Percentiles rank a stretch among this genome's conserved stretches.
Conservation (phyloP, 2,113 vertebrate species). For the Corythoichthys intestinalis region DNA sequence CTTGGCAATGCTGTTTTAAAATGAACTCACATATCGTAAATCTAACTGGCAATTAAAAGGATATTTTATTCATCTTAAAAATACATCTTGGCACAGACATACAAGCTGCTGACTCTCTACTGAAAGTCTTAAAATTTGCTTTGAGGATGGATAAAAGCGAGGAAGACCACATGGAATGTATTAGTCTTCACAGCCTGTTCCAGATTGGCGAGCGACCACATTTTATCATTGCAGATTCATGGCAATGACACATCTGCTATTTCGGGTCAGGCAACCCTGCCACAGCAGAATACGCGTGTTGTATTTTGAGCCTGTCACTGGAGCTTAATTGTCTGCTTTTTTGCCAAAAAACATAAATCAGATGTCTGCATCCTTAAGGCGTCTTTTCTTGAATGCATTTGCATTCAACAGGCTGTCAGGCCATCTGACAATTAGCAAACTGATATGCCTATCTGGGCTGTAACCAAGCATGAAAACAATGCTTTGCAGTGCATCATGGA, state of each 20-base stretch:
- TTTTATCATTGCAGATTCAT: slow-evolving; percentile 50
- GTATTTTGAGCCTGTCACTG: slow-evolving; percentile 50
- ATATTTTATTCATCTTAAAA: not conserved
- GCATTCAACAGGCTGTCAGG: not conserved
- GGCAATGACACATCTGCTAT: slow-evolving; percentile 58
- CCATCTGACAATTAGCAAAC: slow-evolving; percentile 8
- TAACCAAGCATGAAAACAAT: slow-evolving; percentile 43
- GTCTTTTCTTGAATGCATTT: slow-evolving; percentile 10
- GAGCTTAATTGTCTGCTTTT: slow-evolving; percentile 60
- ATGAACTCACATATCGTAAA: not conserved
- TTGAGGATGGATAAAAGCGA: slow-evolving; percentile 43
- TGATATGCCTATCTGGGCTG: slow-evolving; percentile 24
- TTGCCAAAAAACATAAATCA: slow-evolving; percentile 62
- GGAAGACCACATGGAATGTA: slow-evolving; percentile 47
- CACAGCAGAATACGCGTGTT: slow-evolving; percentile 55
- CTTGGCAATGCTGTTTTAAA: too few relatives aligned
- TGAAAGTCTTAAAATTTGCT: slow-evolving; percentile 12
- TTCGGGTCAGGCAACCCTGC: slow-evolving; percentile 49
- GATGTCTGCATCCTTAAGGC: slow-evolving; percentile 31
- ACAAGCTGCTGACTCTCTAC: not conserved
- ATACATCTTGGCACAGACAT: not conserved
- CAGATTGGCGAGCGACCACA: slow-evolving; percentile 36
- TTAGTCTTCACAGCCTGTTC: slow-evolving; percentile 47
- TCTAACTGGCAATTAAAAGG: not conserved
- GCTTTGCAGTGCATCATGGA: not conserved